phyloP scores from a whole-genome alignment of 2,113 vertebrate species.

The Catharus fuscescens region DNA sequence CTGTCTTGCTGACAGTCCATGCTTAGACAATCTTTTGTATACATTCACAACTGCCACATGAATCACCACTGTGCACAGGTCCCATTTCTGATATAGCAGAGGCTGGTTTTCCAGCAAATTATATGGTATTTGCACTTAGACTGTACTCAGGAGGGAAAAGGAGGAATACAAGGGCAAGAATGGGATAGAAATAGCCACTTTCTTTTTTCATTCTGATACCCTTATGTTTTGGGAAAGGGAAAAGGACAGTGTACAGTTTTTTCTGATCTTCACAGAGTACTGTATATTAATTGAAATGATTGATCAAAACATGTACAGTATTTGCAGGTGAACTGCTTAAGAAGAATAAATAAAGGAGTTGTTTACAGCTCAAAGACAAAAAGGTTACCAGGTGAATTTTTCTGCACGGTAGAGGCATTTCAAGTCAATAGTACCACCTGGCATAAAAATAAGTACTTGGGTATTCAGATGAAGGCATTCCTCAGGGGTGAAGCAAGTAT shows the following conservation, averaged over 20 bases:
- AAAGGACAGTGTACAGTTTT: not conserved
- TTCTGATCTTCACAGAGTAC: not conserved
- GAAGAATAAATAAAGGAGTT: not conserved
- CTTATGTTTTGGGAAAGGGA: not conserved
- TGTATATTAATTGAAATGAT: not conserved
- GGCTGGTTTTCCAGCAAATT: not conserved
- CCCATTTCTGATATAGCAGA: not conserved
- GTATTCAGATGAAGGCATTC: not conserved
- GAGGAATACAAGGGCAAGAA: not conserved
- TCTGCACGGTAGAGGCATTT: not conserved
- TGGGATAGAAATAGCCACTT: not conserved
- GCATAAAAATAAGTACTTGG: not conserved
- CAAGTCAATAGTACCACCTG: not conserved
- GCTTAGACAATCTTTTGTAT: not conserved
- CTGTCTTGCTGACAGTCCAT: conserved; percentile 30
- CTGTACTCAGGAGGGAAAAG: not conserved
- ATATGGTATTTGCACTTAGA: not conserved
- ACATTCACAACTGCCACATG: not conserved
- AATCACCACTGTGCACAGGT: not conserved
- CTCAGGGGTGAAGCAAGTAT: not conserved
- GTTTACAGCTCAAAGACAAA: not conserved
- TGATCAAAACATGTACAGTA: not conserved
- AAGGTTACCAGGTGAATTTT: not conserved
- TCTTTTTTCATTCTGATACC: not conserved
- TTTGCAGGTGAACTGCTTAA: not conserved